Evolutionary conservation across 2,113 vertebrate genomes (phyloP), one percentile per base, ranked within the genome.

Genomic region (Corythoichthys intestinalis): DNA sequence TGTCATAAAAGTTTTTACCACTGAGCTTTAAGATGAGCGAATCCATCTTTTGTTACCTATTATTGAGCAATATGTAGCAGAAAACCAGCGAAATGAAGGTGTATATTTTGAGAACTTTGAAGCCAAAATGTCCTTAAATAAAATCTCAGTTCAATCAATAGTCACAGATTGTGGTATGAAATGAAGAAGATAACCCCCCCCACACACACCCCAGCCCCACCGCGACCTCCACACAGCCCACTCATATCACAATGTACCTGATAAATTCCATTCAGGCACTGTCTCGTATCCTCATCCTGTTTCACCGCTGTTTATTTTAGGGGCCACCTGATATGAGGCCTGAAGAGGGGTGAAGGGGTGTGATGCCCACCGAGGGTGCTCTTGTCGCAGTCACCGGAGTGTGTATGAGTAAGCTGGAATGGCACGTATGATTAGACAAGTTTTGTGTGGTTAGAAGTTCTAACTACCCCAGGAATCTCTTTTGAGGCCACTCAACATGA

Each of bases 271-370:
- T 69, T 60, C 69, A 13, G 48, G 70, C 56, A 67, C 65, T 76
- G 71, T 79, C 70, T 74, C 38, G 28, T 78, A 71, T 77, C 64
- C 52, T 79, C 66, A 56, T 77, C 61, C 68, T 38, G 70, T 34
- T 60, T 69, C 59, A 6, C 7, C 2, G n/a, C 61, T 76, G 78
- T 77, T 82, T 83, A 78, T 82, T 86, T 85, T 83, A 65, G 69
- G 65, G 72, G 48, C 41, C 61, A 73, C 63, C 57, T 81, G 70
- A 82, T 73, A 77, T 38, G 65, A 56, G 70, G 68, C 35, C 53
- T 72, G 48, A 71, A 58, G 41, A 17, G 66, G 46, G 20, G 56
- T 44, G 65, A 76, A 79, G 67, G 15, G 73, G 60, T 20, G 11
- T 75, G 72, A 73, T 76, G 79, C 75, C 58, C 67, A 75, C 57